Percentiles rank a stretch among this genome's conserved stretches.
Conservation (phyloP, 2,113 vertebrate genomes). For the Baryphthengus martii region DNA sequence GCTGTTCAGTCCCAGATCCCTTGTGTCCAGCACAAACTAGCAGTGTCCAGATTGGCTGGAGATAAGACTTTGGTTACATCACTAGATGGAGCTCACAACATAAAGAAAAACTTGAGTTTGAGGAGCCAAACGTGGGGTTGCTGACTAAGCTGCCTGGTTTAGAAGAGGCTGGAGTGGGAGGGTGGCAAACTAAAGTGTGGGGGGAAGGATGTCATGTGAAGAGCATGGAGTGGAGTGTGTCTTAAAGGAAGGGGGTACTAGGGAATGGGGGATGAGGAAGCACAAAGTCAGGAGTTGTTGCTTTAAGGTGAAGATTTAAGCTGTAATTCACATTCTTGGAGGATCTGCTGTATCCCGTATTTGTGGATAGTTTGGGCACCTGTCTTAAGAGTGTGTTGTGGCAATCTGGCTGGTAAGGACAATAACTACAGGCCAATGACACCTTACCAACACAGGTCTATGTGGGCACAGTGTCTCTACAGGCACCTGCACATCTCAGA, state of each 20-base stretch:
- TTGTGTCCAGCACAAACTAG: background rate
- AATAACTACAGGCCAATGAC: background rate
- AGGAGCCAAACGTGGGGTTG: background rate
- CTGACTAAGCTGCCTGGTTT: background rate
- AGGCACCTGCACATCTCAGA: background rate
- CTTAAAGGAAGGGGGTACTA: background rate
- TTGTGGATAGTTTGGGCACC: background rate
- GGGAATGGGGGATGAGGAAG: background rate
- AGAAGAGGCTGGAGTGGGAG: background rate
- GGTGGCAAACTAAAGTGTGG: background rate
- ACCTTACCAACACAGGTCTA: background rate
- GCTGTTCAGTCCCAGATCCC: background rate
- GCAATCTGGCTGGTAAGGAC: background rate
- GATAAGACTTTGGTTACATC: background rate
- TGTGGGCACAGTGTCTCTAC: background rate
- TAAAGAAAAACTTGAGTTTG: background rate
- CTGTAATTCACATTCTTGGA: background rate
- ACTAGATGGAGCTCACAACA: constrained; percentile 44
- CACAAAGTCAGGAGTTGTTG: background rate
- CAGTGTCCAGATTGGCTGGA: background rate
- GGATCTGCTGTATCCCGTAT: background rate
- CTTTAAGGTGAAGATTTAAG: background rate
- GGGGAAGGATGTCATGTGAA: background rate
- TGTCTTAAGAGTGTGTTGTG: background rate
- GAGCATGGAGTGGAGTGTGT: background rate